Evolutionary conservation across 2,113 vertebrate species (phyloP).

Genomic region (Salvelinus namaycush): DNA sequence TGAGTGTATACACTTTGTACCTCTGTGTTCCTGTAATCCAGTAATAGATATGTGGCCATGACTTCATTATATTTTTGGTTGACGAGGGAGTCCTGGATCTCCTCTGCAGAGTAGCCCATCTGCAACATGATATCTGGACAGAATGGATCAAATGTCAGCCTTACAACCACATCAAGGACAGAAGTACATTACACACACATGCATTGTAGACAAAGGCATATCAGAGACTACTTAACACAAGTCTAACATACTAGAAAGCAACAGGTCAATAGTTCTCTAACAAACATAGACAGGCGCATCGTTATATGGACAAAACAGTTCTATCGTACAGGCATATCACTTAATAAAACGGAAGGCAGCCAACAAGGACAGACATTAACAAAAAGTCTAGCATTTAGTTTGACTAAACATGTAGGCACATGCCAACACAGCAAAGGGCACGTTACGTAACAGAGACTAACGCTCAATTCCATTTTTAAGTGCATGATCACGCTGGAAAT

Average conservation of each 20-base stretch:
- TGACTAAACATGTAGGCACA: no score
- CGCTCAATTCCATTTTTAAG: no score
- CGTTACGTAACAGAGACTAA: background rate
- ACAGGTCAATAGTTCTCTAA: background rate
- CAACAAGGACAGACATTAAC: no score
- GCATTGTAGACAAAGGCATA: background rate
- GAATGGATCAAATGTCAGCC: background rate
- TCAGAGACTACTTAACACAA: background rate
- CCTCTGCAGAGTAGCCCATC: conserved; percentile 80
- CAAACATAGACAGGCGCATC: background rate
- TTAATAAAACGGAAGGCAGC: background rate
- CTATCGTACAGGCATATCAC: no score
- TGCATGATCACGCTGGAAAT: no score
- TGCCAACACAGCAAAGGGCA: no score
- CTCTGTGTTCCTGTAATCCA: conserved; percentile 81
- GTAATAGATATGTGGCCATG: conserved; percentile 82
- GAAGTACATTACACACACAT: background rate
- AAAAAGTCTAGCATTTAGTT: no score
- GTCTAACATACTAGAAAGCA: background rate
- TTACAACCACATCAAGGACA: background rate
- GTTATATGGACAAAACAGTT: no score
- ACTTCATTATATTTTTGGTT: conserved; percentile 81
- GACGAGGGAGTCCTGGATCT: conserved; percentile 80
- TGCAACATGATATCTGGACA: conserved; percentile 77
- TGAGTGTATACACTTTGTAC: conserved; percentile 43